A percentile compares a stretch with the other conserved stretches of the same genome.
Conservation (phyloP, 2,888 invertebrate species). For the Oligia fasciuncula region DNA sequence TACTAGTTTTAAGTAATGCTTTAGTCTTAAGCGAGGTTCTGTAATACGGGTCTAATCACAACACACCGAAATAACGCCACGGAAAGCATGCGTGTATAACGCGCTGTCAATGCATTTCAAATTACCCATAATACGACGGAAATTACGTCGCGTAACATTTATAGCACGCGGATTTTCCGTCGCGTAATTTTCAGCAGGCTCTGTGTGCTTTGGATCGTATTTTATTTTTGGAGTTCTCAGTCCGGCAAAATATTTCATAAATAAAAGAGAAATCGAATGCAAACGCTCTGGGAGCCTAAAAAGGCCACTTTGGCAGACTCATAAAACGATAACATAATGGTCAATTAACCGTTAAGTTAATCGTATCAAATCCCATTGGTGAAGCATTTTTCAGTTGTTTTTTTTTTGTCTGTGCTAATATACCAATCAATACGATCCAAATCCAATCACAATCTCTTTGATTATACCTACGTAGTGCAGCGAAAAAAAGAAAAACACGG, state of each 20-base stretch:
- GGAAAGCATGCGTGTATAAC: not conserved
- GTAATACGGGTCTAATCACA: not conserved
- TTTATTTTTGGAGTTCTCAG: not conserved
- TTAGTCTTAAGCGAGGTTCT: not conserved
- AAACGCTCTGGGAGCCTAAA: too few relatives aligned
- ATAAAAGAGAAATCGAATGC: constrained; percentile 1
- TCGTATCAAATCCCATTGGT: too few relatives aligned
- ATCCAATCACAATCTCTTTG: too few relatives aligned
- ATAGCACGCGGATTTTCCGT: not conserved
- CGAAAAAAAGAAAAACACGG: too few relatives aligned
- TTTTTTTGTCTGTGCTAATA: too few relatives aligned
- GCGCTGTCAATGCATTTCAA: not conserved
- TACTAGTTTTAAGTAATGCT: not conserved
- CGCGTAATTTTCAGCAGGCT: not conserved
- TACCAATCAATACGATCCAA: too few relatives aligned
- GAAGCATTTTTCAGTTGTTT: too few relatives aligned
- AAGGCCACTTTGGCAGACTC: too few relatives aligned
- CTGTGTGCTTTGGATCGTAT: not conserved
- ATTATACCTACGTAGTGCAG: too few relatives aligned
- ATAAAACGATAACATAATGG: too few relatives aligned
- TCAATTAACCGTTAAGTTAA: too few relatives aligned
- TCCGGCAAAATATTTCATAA: constrained; percentile 1
- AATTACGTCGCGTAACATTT: not conserved
- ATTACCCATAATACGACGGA: not conserved
- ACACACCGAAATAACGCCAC: not conserved